A percentile compares a stretch with the other conserved stretches of the same genome.
These are phyloP conservation scores for Lanistes nyassanus DNA, from an alignment of 1,140 invertebrate genomes.

Conservation along the genomic window DNA sequence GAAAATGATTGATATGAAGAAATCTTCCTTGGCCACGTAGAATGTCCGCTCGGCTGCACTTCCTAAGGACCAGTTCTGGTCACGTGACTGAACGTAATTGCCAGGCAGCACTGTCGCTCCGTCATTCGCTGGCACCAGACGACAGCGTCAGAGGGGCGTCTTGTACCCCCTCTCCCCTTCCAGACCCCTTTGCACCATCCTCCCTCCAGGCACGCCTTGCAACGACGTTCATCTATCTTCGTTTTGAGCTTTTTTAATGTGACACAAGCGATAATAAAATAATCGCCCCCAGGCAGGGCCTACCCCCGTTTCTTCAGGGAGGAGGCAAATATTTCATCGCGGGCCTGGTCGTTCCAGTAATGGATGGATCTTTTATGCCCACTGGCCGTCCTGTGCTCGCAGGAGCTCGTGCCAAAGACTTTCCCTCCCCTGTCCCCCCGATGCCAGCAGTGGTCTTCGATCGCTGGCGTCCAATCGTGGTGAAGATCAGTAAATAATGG, in stretches of 20 bases:
- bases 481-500: constrained; percentile 24
- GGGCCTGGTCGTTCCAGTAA: constrained; percentile 3
- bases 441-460: constrained; percentile 7
- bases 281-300: constrained; percentile 20
- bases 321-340: constrained; percentile 32
- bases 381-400: neutral
- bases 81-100: constrained; percentile 27
- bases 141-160: neutral
- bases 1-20: constrained; percentile 35
- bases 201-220: neutral
- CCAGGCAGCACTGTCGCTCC: constrained; percentile 19
- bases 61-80: constrained; percentile 19
- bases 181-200: neutral
- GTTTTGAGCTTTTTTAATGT: constrained; percentile 33
- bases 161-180: neutral
- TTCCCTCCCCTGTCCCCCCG: neutral
- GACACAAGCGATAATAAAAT: constrained; percentile 37
- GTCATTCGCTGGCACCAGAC: constrained; percentile 12
- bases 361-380: constrained; percentile 31
- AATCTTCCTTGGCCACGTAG: constrained; percentile 27
- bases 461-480: constrained; percentile 16
- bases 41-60: constrained; percentile 25
- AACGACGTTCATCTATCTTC: constrained; percentile 29
- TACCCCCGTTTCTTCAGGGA: constrained; percentile 19
- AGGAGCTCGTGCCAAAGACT: neutral